These are phyloP conservation scores for Coelopa pilipes DNA, from an alignment of 2,888 invertebrate genomes.

Conservation along the genomic window DNA sequence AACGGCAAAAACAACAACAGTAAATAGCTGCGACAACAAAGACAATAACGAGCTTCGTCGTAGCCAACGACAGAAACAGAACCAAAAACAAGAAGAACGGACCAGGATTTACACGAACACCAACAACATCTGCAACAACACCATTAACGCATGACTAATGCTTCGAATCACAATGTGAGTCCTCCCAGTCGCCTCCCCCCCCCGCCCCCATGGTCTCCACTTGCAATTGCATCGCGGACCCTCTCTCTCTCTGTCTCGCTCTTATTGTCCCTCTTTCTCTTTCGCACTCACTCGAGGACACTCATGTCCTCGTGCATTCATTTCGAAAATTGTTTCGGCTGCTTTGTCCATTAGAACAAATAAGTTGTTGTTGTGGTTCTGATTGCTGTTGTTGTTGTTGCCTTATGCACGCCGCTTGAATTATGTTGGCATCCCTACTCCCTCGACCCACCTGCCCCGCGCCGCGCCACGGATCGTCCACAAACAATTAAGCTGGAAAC, in stretches of 20 bases:
- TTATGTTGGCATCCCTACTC: no score
- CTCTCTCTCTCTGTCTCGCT: neutral
- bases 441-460: no score
- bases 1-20: no score
- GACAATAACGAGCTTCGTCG: neutral
- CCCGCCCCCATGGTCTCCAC: neutral
- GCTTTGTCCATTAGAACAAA: constrained; percentile 23
- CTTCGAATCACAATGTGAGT: constrained; percentile 10
- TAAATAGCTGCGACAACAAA: neutral
- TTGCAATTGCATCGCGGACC: neutral
- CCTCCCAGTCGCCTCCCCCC: neutral
- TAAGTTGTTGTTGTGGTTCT: neutral
- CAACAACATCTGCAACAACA: neutral
- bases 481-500: no score
- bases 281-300: constrained; percentile 15
- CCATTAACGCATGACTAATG: constrained; percentile 23
- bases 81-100: no score
- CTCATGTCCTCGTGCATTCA: constrained; percentile 26
- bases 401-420: no score
- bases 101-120: no score
- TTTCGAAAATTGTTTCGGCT: constrained; percentile 26
- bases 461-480: no score
- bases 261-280: no score
- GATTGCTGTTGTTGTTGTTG: no score
- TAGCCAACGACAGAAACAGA: neutral